Evolutionary conservation across 1,140 invertebrate genomes (phyloP), one percentile per base, ranked within the genome.

Genomic region (Babylonia areolata): DNA sequence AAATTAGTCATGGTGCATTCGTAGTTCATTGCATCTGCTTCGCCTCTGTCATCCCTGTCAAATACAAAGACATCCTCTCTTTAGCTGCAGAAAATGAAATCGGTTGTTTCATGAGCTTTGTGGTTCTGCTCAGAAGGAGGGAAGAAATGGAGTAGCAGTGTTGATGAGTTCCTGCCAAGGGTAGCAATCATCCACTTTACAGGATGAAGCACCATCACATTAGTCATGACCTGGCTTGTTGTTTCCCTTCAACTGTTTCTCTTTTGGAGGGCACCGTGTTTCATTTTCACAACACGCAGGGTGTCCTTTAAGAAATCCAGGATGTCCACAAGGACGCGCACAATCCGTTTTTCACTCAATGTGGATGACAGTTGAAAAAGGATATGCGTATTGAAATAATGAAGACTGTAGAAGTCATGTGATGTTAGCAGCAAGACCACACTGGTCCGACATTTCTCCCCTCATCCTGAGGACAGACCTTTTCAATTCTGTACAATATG

Each of bases 31-130:
- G 64, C 64, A 28, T 28, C 64, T 9, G 15, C 20, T 37, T 15
- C 33, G 31, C 35, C n/a, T n/a, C n/a, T 37, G 31, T 37, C 71
- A 28, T 33, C 71, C 71, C 71, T 73, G 71, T 37, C 71, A 73
- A 33, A 73, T 37, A 73, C 71, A 73, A 73, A 73, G 2, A 73
- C 71, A 73, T 31, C 71, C 71, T 64, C 31, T 37, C 31, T 73
- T 73, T 73, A 73, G 71, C 35, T 37, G n/a, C 71, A 31, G 35
- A 37, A 73, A 73, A 73, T 73, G 35, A 73, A 73, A 12, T 6
- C 9, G 11, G 11, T 9, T 6, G 35, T 20, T 33, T 15, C 28
- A 5, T 37, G 71, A 15, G 3, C 11, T 0, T 17, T 2, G 31
- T 17, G 71, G 35, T 37, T 73, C 71, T 73, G 15, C n/a, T 37